Conservation (phyloP, 2,113 vertebrate species). For the Apodemus sylvaticus region DNA sequence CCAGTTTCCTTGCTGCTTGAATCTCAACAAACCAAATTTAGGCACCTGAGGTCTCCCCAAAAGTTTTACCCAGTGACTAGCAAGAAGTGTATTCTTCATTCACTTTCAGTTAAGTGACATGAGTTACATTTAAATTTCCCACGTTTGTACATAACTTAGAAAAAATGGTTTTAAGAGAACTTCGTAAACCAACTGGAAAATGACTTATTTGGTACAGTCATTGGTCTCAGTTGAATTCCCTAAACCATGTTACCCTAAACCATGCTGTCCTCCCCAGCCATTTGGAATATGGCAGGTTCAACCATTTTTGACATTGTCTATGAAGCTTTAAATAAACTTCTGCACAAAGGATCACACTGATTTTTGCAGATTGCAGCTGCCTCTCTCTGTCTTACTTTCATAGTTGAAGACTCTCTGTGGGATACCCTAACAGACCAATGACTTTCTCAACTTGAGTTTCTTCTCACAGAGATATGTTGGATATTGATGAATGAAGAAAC, state of each 20-base stretch:
- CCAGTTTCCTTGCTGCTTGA: background rate
- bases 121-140: constrained; percentile 64
- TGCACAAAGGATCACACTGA: background rate
- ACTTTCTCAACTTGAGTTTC: background rate
- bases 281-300: constrained; percentile 33
- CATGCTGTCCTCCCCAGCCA: constrained; percentile 28
- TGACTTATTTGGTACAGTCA: constrained; percentile 72
- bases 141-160: constrained; percentile 15
- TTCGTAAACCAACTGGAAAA: constrained; percentile 63
- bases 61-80: constrained; percentile 3
- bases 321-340: background rate
- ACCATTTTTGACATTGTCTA: constrained; percentile 33
- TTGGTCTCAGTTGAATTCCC: constrained; percentile 65
- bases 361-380: background rate
- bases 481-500: background rate
- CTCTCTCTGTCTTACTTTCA: background rate
- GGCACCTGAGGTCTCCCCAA: constrained; percentile 1
- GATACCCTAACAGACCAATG: background rate
- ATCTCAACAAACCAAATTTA: background rate
- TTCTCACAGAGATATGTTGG: background rate
- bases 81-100: constrained; percentile 6
- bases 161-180: constrained; percentile 67
- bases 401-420: background rate
- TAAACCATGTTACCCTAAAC: constrained; percentile 62
- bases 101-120: constrained; percentile 18